Percentiles rank a stretch among this genome's conserved stretches.
Evolutionary conservation across 1,140 invertebrate genomes (phyloP).

Genomic region (Mamestra configurata): DNA sequence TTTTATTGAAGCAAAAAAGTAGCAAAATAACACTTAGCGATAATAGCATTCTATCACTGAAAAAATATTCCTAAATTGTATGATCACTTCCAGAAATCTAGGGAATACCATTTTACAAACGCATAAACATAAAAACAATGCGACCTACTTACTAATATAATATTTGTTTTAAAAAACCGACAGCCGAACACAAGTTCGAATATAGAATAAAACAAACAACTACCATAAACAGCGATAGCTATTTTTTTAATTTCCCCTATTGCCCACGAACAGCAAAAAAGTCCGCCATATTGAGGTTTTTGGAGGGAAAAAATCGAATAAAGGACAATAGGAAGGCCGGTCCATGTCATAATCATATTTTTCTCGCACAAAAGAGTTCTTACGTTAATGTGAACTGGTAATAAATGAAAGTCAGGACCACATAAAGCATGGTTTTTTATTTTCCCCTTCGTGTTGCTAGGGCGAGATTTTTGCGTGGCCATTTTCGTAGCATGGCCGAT

Average conservation of each 20-base stretch:
- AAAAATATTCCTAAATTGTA: no score
- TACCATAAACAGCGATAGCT: not conserved
- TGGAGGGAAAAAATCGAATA: constrained; percentile 76
- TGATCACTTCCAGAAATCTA: no score
- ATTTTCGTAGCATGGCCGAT: constrained; percentile 11
- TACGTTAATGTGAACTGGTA: constrained; percentile 78
- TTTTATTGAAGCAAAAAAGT: no score
- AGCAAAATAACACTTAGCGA: no score
- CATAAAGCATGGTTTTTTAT: constrained; percentile 62
- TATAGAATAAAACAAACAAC: not conserved
- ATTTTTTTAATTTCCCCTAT: constrained; percentile 60
- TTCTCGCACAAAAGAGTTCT: constrained; percentile 80
- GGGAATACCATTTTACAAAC: no score
- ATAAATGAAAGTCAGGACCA: constrained; percentile 78
- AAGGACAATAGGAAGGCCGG: constrained; percentile 79
- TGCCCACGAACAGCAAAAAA: constrained; percentile 63
- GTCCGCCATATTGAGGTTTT: constrained; percentile 75
- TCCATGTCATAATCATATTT: constrained; percentile 84
- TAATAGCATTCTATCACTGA: no score
- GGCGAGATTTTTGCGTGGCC: constrained; percentile 38
- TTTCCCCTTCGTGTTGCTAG: constrained; percentile 41
- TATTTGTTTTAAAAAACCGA: no score
- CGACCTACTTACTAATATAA: no score
- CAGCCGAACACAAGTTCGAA: not conserved
- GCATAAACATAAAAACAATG: no score